phyloP scores from a whole-genome alignment of 2,888 invertebrate genomes.

The Venusia cambrica region DNA sequence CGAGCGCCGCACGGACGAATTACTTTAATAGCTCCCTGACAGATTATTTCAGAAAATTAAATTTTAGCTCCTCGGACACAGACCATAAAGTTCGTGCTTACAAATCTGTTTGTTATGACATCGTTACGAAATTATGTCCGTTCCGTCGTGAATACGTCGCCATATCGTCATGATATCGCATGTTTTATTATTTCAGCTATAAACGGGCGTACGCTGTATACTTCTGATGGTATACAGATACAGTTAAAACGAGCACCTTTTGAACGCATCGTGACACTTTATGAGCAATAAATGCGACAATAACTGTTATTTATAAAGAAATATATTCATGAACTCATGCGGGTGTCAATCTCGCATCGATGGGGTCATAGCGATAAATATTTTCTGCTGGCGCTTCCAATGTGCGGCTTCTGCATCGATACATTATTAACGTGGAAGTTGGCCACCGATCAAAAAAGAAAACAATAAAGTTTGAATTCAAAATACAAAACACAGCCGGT shows the following conservation, averaged over 20 bases:
- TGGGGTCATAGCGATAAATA: constrained; percentile 38
- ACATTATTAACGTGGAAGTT: constrained; percentile 20
- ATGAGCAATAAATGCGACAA: constrained; percentile 62
- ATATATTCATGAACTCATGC: constrained; percentile 55
- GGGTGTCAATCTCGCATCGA: constrained; percentile 46
- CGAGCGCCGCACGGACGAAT: constrained; percentile 64
- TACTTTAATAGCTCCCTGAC: constrained; percentile 75
- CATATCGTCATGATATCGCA: constrained; percentile 65
- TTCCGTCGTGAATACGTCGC: constrained; percentile 70
- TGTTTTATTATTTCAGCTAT: constrained; percentile 74
- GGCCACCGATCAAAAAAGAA: constrained; percentile 10
- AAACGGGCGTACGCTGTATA: constrained; percentile 49
- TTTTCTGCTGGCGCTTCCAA: constrained; percentile 32
- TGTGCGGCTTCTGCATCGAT: constrained; percentile 30
- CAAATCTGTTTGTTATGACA: constrained; percentile 81
- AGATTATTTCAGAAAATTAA: constrained; percentile 81
- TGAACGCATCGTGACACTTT: constrained; percentile 55
- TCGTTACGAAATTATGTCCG: constrained; percentile 80
- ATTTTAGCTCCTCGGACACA: constrained; percentile 80
- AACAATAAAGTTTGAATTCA: too few species aligned
- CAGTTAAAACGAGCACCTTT: constrained; percentile 54
- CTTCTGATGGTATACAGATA: constrained; percentile 56
- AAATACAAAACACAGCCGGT: too few species aligned
- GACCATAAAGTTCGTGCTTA: constrained; percentile 79
- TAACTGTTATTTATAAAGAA: constrained; percentile 51